Conservation (phyloP, 2,888 invertebrate species). For the Parelbella ahira region DNA sequence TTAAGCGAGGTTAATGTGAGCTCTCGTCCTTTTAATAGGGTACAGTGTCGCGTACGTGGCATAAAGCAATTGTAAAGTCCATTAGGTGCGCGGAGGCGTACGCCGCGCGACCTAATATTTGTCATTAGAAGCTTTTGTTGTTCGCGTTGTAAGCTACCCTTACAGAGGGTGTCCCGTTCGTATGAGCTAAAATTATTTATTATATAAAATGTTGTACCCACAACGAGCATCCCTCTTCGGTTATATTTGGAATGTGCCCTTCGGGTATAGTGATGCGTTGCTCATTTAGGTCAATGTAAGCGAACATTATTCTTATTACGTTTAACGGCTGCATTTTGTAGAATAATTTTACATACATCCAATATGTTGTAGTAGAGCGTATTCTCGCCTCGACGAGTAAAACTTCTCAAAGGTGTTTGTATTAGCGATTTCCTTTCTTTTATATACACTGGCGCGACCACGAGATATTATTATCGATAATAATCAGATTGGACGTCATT, state of each 20-base stretch:
- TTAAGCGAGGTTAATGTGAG: slow-evolving; percentile 42
- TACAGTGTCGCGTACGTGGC: slow-evolving; percentile 46
- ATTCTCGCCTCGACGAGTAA: slow-evolving; percentile 26
- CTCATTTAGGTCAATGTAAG: slow-evolving; percentile 31
- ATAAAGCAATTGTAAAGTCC: slow-evolving; percentile 66
- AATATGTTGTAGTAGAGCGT: too few species aligned
- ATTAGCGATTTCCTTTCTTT: slow-evolving; percentile 41
- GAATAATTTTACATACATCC: too few species aligned
- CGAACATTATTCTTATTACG: slow-evolving; percentile 35
- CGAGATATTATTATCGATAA: slow-evolving; percentile 63
- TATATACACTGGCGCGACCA: slow-evolving; percentile 55
- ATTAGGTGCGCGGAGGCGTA: slow-evolving; percentile 61
- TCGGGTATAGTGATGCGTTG: slow-evolving; percentile 47
- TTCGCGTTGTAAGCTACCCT: slow-evolving; percentile 49
- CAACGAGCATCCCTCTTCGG: slow-evolving; percentile 50
- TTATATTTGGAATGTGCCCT: slow-evolving; percentile 61
- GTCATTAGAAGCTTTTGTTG: slow-evolving; percentile 71
- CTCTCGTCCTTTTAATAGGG: slow-evolving; percentile 50
- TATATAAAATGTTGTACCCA: slow-evolving; percentile 58
- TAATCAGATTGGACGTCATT: slow-evolving; percentile 67
- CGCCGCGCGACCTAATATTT: slow-evolving; percentile 57
- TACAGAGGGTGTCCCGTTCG: slow-evolving; percentile 48
- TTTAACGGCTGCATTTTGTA: slow-evolving; percentile 33
- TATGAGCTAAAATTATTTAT: slow-evolving; percentile 62
- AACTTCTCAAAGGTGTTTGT: slow-evolving; percentile 21